Percentiles rank a stretch among this genome's conserved stretches.
Evolutionary conservation across 1,140 invertebrate species (phyloP).

Genomic region (Wiebesia pumilae): DNA sequence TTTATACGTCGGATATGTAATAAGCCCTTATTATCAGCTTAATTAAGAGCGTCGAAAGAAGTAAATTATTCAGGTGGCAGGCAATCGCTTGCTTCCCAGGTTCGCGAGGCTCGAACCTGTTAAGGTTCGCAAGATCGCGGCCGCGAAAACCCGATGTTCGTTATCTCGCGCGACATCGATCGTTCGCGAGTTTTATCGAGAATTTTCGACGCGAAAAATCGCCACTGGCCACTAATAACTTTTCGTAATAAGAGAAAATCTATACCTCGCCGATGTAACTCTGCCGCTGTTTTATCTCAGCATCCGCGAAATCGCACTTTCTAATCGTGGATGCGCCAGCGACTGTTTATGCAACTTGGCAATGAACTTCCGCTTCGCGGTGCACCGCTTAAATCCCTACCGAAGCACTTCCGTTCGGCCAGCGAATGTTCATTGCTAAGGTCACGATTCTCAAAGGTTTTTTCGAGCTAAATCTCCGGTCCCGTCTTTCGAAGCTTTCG

Average conservation of each 20-base stretch:
- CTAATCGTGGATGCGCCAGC: constrained; percentile 40
- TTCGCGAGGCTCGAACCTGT: not conserved
- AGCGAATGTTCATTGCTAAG: not conserved
- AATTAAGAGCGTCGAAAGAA: too few species aligned
- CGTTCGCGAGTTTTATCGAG: too few species aligned
- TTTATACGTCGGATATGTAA: not conserved
- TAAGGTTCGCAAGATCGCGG: not conserved
- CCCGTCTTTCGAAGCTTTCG: not conserved
- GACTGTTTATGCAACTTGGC: constrained; percentile 63
- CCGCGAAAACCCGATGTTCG: too few species aligned
- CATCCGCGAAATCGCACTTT: constrained; percentile 57
- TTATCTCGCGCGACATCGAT: not conserved
- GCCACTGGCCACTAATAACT: constrained; percentile 52
- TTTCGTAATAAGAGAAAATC: constrained; percentile 63
- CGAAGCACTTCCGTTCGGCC: not conserved
- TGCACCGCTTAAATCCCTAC: not conserved
- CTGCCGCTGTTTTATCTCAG: constrained; percentile 42
- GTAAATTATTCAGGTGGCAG: too few species aligned
- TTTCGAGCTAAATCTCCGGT: not conserved
- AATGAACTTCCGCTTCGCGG: constrained; percentile 62
- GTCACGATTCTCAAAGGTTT: not conserved
- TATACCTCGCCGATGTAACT: constrained; percentile 57
- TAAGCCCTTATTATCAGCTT: too few species aligned
- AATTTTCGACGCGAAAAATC: not conserved
- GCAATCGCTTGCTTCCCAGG: not conserved